These are phyloP conservation scores for Jacana jacana DNA, from an alignment of 2,113 vertebrate species.

Conservation along the genomic window DNA sequence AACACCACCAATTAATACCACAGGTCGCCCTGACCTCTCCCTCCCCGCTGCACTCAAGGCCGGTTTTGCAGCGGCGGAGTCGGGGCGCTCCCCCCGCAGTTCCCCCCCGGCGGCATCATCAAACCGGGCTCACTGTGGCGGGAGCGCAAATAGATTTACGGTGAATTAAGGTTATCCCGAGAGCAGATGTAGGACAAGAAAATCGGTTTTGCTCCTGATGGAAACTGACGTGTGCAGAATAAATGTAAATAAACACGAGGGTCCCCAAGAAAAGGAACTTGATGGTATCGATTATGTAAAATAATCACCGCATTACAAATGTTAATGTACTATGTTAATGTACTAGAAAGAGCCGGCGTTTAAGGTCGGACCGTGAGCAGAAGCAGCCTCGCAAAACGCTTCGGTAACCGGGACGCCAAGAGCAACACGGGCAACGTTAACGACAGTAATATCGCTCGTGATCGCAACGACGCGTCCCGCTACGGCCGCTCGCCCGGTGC, in stretches of 20 bases:
- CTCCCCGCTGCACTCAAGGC: neutral
- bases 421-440: rapidly evolving
- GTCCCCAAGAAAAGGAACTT: slow-evolving; percentile 73
- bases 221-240: slow-evolving; percentile 73
- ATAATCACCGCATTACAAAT: slow-evolving; percentile 72
- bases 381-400: neutral
- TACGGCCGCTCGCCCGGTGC: neutral
- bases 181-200: slow-evolving; percentile 72
- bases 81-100: neutral
- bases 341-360: slow-evolving; percentile 39
- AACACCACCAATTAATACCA: slow-evolving; percentile 9
- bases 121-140: neutral
- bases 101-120: neutral
- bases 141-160: slow-evolving; percentile 49
- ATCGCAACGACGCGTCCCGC: rapidly evolving
- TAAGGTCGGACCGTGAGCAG: neutral
- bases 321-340: slow-evolving; percentile 73
- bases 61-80: neutral
- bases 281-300: slow-evolving; percentile 81
- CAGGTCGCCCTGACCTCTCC: neutral
- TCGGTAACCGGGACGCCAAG: neutral
- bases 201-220: slow-evolving; percentile 76
- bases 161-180: slow-evolving; percentile 70
- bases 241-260: slow-evolving; percentile 78
- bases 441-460: rapidly evolving